Base-by-base conservation (phyloP, 2,113 vertebrate species). In the Amazona vittata region DNA sequence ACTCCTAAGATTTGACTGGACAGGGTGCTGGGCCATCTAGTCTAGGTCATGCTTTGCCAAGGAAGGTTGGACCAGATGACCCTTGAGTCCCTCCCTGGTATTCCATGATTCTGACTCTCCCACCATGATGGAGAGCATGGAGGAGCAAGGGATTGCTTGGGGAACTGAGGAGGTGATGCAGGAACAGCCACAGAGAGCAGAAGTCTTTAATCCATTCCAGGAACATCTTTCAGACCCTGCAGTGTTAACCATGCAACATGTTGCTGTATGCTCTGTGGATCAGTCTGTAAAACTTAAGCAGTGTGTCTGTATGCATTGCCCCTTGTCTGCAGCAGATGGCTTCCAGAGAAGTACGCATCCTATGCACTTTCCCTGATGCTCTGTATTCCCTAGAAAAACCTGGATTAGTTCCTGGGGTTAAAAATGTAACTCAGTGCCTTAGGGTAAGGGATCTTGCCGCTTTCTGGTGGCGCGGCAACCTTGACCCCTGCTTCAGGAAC, bases 351-450 rank as follows among this genome's bases (percentile, higher is more conserved):
- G 44, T 1, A 5, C 2, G 0, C n/a, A 5, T 20, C 65, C 65
- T 3, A 2, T 5, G 5, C 2, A 5, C 33, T 12, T n/a, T 39
- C 21, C 17, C 28, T 4, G 4, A 41, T 10, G 1, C 9, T 24
- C 31, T 2, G 1, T 10, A 0, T 21, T 28, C 53, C 35, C 22
- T 37, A 21, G 35, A 46, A 43, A 43, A 71, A 50, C 5, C 13
- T 3, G 3, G 14, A 11, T 7, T 13, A 9, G 35, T 41, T 18
- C 35, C 53, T n/a, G 67, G 11, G 17, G 9, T 50, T 29, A 12
- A 50, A 50, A 44, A 64, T 2, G 10, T 31, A 31, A 47, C 11
- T 25, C 6, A 2, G 5, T 5, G 15, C 82, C 33, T 16, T 13
- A 6, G 26, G 33, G 47, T 1, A 18, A 46, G 69, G 28, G 82